These are phyloP conservation scores for Gymnocephalus cernua DNA, from an alignment of 2,113 vertebrate genomes.

Conservation along the genomic window DNA sequence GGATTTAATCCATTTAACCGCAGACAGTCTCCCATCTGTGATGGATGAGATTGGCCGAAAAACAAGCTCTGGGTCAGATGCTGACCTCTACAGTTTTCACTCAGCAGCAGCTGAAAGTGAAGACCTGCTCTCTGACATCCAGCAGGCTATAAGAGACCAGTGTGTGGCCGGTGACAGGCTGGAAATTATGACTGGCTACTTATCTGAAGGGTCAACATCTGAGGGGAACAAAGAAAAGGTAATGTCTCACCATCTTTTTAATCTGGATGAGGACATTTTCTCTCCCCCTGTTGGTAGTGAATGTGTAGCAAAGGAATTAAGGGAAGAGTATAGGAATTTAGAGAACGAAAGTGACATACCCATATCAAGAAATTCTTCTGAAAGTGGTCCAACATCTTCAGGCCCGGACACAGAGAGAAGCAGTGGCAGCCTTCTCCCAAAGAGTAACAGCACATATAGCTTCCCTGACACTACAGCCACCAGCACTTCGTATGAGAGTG, in stretches of 20 bases:
- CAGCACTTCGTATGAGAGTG: slow-evolving; percentile 81
- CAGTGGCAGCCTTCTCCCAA: slow-evolving; percentile 71
- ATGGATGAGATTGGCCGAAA: slow-evolving; percentile 85
- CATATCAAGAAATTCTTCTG: slow-evolving; percentile 67
- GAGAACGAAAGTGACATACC: slow-evolving; percentile 34
- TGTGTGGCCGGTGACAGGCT: slow-evolving; percentile 72
- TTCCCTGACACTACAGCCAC: slow-evolving; percentile 78
- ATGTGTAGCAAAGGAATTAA: slow-evolving; percentile 20
- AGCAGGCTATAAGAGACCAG: slow-evolving; percentile 91
- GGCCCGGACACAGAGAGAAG: slow-evolving; percentile 71
- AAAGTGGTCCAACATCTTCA: slow-evolving; percentile 69
- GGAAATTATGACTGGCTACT: slow-evolving; percentile 64
- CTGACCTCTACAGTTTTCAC: slow-evolving; percentile 95
- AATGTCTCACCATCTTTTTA: slow-evolving; percentile 3
- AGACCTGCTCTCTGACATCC: slow-evolving; percentile 93
- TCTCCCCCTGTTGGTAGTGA: background rate
- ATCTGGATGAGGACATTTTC: slow-evolving; percentile 19
- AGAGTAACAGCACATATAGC: slow-evolving; percentile 80
- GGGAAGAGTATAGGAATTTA: background rate
- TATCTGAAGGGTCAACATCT: slow-evolving; percentile 58
- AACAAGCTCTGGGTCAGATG: slow-evolving; percentile 92
- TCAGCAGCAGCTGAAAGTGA: slow-evolving; percentile 91
- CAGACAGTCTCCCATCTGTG: slow-evolving; percentile 76
- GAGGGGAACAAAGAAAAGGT: slow-evolving; percentile 46
- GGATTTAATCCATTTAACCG: slow-evolving; percentile 77